Evolutionary conservation across 2,797 vertebrate species (phyloP), one percentile per base, ranked within the genome.

Genomic region (Mallotus villosus): DNA sequence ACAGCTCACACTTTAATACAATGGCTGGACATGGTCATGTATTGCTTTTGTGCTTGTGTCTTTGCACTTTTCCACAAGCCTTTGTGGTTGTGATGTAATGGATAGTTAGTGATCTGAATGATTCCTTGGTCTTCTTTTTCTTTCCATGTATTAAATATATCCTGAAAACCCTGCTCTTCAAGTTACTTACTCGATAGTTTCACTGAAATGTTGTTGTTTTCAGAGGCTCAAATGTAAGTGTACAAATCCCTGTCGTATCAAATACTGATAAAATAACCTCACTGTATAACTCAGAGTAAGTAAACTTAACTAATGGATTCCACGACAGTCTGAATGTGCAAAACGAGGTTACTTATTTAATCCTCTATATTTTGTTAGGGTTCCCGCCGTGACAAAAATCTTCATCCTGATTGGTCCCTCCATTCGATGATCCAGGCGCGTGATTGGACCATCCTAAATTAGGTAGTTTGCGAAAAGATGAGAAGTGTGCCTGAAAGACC

Each of bases 401-500:
- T 11, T 11, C 25, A 22, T 37, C 24, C 2, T 62, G 75, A 79
- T 77, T 78, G 82, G 77, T 78, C 80, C 12, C 46, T 63, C 49
- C 8, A 25, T 24, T 67, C 0, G 66, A 74, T 0, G 60, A 17
- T 2, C 24, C 58, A 2, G 17, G 25, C 0, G 64, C 70, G n/a
- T 63, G 67, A 19, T 34, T 68, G 19, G 78, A 80, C 67, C 79
- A 74, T 53, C 84, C 68, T 14, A 67, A 63, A 16, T 75, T 82
- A 16, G 85, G 80, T 21, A 73, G 70, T 27, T 78, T 89, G 29
- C 27, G 63, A 12, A 34, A 75, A 0, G 82, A 2, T 0, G 27
- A 32, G 1, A 32, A 12, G 19, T 64, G 62, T 0, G 72, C 80
- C 0, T 76, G 62, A n/a, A 91, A 95, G 74, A 96, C 55, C 19